Percentiles rank a stretch among this genome's conserved stretches.
Evolutionary conservation across 2,113 vertebrate species (phyloP).

Genomic region (Myrmophylax atrothorax): DNA sequence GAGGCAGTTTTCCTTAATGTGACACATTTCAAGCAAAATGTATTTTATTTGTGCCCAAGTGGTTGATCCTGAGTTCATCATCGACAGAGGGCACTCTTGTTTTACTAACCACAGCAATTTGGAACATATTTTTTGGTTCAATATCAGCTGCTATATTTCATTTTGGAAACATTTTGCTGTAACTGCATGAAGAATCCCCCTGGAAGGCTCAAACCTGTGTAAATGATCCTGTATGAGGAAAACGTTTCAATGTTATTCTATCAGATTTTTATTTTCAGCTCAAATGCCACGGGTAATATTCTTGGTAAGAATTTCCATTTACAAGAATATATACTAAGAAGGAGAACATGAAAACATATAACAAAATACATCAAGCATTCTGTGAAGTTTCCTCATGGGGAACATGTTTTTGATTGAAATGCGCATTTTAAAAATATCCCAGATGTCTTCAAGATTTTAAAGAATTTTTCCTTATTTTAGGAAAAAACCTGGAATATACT

Average conservation of each 20-base stretch:
- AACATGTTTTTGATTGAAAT: not conserved
- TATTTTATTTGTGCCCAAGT: not conserved
- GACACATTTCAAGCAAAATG: not conserved
- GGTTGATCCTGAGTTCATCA: slow-evolving; percentile 4
- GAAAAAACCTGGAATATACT: not conserved
- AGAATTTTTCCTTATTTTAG: not conserved
- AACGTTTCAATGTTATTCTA: not conserved
- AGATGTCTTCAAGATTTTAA: not conserved
- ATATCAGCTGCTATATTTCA: not conserved
- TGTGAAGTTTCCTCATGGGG: not conserved
- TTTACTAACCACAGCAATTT: slow-evolving; percentile 42
- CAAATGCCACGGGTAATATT: not conserved
- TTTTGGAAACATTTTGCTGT: not conserved
- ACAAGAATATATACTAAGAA: not conserved
- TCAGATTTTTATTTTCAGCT: not conserved
- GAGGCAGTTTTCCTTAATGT: not conserved
- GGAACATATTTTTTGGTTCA: not conserved
- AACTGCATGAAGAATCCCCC: not conserved
- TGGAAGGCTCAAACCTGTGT: not conserved
- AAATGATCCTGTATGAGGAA: not conserved
- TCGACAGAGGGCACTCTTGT: slow-evolving; percentile 72
- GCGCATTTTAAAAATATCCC: not conserved
- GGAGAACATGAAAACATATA: not conserved
- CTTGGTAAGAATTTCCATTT: not conserved
- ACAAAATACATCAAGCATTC: not conserved